Evolutionary conservation across 92 coral and sea anemone genomes (phyloP), one percentile per base, ranked within the genome.

Genomic region (Umimayanthus kanabou): DNA sequence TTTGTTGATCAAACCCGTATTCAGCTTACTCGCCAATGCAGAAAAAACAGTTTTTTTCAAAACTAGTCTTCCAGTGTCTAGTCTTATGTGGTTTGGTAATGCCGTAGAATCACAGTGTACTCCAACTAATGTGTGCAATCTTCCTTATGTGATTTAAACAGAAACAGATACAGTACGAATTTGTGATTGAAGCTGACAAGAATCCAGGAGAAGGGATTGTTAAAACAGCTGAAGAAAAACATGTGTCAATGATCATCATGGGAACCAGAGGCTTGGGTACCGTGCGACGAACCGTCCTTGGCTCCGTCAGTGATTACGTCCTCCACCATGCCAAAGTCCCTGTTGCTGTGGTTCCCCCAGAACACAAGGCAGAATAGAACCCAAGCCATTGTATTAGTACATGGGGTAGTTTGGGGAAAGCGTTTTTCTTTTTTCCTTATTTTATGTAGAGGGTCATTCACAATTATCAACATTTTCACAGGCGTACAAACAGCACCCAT

Each of bases 291-390:
- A 83, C 87, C 0, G 5, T 83, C 20, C 78, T 83, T 28, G 87
- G 87, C 9, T 83, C 87, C 0, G 87, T 83, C 77, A 83, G 87
- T 70, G 87, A 83, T 50, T 83, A 70, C 25, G 66, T 42, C 2
- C 76, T 83, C 45, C 87, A 83, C 28, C 87, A 83, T 18, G 30
- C 87, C 15, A 83, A 45, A 45, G 20, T 15, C 7, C 78, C 87
- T 14, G 87, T 83, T 18, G 74, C 77, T 47, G 87, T 83, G 77
- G 87, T 83, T 22, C 87, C 87, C 26, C 76, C 57, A 64, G 76
- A 66, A 14, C 2, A 2, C 39, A 39, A 40, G 58, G 4, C 39
- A 49, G 6, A 79, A n/a, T 26, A 79, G 82, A 14, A 13, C 11
- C 58, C 4, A 18, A 13, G 58, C 58, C 58, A 53, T 29, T 71